A percentile compares a stretch with the other conserved stretches of the same genome.
phyloP scores from a whole-genome alignment of 2,113 vertebrate genomes.

The Scytalopus superciliaris region DNA sequence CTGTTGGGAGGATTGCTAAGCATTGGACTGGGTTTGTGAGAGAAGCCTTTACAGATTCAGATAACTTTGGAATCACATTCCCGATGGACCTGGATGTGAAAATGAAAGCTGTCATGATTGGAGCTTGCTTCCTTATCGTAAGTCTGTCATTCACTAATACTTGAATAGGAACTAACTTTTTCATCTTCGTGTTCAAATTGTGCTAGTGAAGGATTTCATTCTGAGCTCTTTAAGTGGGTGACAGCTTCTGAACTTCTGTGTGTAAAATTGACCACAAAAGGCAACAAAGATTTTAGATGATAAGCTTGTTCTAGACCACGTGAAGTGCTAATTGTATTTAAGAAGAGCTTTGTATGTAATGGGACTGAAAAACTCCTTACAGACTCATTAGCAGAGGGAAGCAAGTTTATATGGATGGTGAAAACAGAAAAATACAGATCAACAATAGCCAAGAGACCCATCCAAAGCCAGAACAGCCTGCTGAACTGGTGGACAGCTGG shows the following conservation, averaged over 20 bases:
- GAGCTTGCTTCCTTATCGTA: slow-evolving; percentile 93
- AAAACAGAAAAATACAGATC: not conserved
- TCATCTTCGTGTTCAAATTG: not conserved
- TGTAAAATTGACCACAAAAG: not conserved
- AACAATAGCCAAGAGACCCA: not conserved
- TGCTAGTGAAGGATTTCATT: not conserved
- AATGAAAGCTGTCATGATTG: slow-evolving; percentile 92
- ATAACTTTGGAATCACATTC: slow-evolving; percentile 94
- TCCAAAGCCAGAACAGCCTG: not conserved
- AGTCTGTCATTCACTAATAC: slow-evolving; percentile 61
- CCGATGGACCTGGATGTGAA: slow-evolving; percentile 90
- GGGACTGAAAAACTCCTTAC: not conserved
- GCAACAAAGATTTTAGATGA: not conserved
- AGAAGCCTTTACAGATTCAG: slow-evolving; percentile 85
- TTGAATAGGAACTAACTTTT: not conserved
- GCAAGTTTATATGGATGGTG: not conserved
- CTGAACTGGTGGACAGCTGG: not conserved
- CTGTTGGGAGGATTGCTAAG: slow-evolving; percentile 90
- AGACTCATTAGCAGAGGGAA: not conserved
- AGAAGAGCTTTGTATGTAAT: not conserved
- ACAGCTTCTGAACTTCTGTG: not conserved
- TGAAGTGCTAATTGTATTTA: not conserved
- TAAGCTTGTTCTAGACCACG: not conserved
- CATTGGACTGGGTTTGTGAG: slow-evolving; percentile 87
- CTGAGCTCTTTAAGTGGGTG: not conserved